phyloP scores from a whole-genome alignment of 1,140 invertebrate genomes.

The Brachionus sp. region DNA sequence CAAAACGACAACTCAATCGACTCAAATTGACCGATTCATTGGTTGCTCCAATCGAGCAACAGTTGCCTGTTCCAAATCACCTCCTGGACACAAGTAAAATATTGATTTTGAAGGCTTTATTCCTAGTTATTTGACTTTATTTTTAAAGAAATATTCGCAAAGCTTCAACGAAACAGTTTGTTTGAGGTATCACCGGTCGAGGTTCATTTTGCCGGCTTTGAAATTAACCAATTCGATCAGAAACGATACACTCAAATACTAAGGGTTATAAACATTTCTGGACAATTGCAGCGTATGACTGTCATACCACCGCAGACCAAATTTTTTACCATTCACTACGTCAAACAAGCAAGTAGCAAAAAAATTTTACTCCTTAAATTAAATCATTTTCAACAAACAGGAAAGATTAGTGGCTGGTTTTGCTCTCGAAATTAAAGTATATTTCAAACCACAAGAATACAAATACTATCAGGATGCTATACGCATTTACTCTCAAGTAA shows the following conservation, averaged over 20 bases:
- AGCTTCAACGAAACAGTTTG: constrained; percentile 54
- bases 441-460: constrained; percentile 58
- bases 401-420: constrained; percentile 37
- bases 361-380: not conserved
- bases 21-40: constrained; percentile 43
- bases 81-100: constrained; percentile 56
- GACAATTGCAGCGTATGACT: constrained; percentile 56
- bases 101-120: not conserved
- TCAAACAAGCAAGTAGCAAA: constrained; percentile 48
- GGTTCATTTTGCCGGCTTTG: constrained; percentile 58
- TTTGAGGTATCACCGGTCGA: constrained; percentile 53
- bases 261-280: constrained; percentile 55
- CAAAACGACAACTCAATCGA: not conserved
- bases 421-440: constrained; percentile 53
- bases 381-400: not conserved
- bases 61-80: constrained; percentile 54
- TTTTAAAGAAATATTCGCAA: constrained; percentile 56
- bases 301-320: constrained; percentile 58
- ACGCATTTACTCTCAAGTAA: constrained; percentile 50
- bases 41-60: constrained; percentile 52
- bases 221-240: constrained; percentile 52
- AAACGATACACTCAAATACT: constrained; percentile 47
- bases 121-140: not conserved
- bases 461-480: constrained; percentile 60
- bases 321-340: constrained; percentile 58